Conservation (phyloP, 2,888 invertebrate species). For the Meganola albula region DNA sequence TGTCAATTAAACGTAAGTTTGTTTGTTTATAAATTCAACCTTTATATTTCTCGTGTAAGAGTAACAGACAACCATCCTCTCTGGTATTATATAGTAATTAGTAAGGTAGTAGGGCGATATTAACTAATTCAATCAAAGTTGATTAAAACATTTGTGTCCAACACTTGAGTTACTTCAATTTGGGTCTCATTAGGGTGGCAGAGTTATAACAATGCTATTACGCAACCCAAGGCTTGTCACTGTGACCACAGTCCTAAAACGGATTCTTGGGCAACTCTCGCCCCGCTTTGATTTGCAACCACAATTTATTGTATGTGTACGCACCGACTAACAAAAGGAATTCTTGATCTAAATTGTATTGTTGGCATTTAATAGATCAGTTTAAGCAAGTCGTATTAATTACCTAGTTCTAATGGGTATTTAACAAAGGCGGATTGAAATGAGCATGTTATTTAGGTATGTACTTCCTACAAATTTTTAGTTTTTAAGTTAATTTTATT, state of each 20-base stretch:
- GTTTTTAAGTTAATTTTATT: too few relatives aligned
- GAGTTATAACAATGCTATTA: constrained; percentile 39
- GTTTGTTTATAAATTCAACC: too few relatives aligned
- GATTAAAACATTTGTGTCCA: constrained; percentile 21
- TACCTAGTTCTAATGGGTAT: too few relatives aligned
- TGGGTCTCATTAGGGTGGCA: constrained; percentile 32
- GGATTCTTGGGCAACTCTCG: constrained; percentile 37
- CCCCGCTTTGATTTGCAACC: constrained; percentile 37
- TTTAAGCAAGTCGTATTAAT: constrained; percentile 13
- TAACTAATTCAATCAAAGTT: constrained; percentile 25
- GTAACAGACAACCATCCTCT: too few relatives aligned
- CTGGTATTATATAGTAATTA: too few relatives aligned
- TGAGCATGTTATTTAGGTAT: too few relatives aligned
- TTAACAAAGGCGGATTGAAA: too few relatives aligned
- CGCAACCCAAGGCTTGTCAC: constrained; percentile 34
- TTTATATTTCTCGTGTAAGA: too few relatives aligned
- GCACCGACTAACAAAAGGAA: constrained; percentile 24
- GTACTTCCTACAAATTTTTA: too few relatives aligned
- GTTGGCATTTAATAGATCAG: constrained; percentile 19
- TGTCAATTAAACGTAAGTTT: too few relatives aligned
- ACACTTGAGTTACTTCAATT: constrained; percentile 24
- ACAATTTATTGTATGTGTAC: constrained; percentile 31
- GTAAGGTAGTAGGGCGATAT: too few relatives aligned
- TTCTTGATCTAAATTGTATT: constrained; percentile 17
- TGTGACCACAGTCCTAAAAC: constrained; percentile 37